Conservation (phyloP, 2,888 invertebrate species). For the Spodoptera exigua region DNA sequence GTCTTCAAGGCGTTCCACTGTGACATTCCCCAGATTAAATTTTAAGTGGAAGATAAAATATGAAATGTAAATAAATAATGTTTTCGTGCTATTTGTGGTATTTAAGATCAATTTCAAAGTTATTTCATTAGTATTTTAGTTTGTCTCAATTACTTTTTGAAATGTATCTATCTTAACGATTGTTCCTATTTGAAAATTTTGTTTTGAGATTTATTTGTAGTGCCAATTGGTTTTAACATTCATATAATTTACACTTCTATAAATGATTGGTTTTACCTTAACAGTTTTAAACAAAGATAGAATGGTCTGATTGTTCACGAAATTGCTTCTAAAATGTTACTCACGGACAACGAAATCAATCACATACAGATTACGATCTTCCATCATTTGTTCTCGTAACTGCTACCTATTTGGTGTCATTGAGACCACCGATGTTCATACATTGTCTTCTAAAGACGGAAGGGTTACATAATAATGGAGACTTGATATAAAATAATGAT, state of each 20-base stretch:
- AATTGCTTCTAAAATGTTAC: slow-evolving; percentile 55
- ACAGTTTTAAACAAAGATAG: slow-evolving; percentile 47
- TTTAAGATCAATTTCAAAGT: slow-evolving; percentile 24
- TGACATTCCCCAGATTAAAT: slow-evolving; percentile 65
- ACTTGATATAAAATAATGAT: slow-evolving; percentile 28
- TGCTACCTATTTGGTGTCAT: slow-evolving; percentile 56
- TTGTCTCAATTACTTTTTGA: slow-evolving; percentile 13
- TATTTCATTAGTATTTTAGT: slow-evolving; percentile 11
- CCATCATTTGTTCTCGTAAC: slow-evolving; percentile 54
- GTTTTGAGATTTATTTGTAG: neutral
- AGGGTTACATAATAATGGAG: slow-evolving; percentile 59
- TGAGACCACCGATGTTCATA: slow-evolving; percentile 26
- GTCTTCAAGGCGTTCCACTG: slow-evolving; percentile 55
- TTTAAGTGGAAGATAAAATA: slow-evolving; percentile 66
- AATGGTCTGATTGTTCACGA: slow-evolving; percentile 52
- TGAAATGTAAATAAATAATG: slow-evolving; percentile 47
- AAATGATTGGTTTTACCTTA: slow-evolving; percentile 31
- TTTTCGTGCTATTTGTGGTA: slow-evolving; percentile 25
- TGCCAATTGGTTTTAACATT: no score
- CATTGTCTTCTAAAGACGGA: slow-evolving; percentile 48
- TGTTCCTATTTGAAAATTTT: no score
- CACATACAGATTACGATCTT: slow-evolving; percentile 55
- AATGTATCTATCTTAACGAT: no score
- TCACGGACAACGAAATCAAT: slow-evolving; percentile 54
- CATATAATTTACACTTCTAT: slow-evolving; percentile 1